These are phyloP conservation scores for Drosophila lacertosa DNA, from an alignment of 1,140 invertebrate genomes.

Conservation along the genomic window DNA sequence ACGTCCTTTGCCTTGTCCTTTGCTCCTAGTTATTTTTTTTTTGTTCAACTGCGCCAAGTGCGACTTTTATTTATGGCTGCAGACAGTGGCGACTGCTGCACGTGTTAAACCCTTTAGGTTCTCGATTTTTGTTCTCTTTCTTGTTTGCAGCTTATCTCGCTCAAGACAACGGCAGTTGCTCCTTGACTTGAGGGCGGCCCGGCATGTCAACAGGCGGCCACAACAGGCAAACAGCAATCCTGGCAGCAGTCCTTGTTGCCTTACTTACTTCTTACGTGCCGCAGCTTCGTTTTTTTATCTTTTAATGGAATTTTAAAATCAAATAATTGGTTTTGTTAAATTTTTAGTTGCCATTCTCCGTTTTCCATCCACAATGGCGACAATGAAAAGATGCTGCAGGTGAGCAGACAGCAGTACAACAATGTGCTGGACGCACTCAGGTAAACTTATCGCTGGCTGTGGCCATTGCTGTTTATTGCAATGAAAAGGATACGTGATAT, in stretches of 20 bases:
- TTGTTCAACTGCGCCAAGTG: constrained; percentile 22
- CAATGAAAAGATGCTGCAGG: constrained; percentile 33
- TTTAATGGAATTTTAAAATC: constrained; percentile 73
- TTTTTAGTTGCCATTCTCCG: constrained; percentile 45
- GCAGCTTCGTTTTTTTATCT: constrained; percentile 51
- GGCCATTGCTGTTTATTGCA: constrained; percentile 53
- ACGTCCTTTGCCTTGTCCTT: constrained; percentile 36
- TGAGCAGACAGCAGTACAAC: constrained; percentile 19
- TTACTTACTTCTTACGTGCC: constrained; percentile 2
- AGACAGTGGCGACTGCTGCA: constrained; percentile 35
- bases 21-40: constrained; percentile 6
- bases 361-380: constrained; percentile 14
- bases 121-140: background rate
- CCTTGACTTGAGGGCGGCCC: constrained; percentile 47
- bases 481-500: constrained; percentile 46
- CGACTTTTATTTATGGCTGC: constrained; percentile 64
- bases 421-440: constrained; percentile 9
- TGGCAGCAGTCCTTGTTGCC: constrained; percentile 17
- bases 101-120: constrained; percentile 63
- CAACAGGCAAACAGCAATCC: constrained; percentile 43
- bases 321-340: constrained; percentile 70
- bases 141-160: constrained; percentile 39
- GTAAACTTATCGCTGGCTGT: constrained; percentile 24
- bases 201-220: constrained; percentile 56
- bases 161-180: constrained; percentile 50